Percentiles rank a stretch among this genome's conserved stretches.
These are phyloP conservation scores for Antedon bifida DNA, from an alignment of 35 echinoderm and acorn worm species.

Conservation along the genomic window DNA sequence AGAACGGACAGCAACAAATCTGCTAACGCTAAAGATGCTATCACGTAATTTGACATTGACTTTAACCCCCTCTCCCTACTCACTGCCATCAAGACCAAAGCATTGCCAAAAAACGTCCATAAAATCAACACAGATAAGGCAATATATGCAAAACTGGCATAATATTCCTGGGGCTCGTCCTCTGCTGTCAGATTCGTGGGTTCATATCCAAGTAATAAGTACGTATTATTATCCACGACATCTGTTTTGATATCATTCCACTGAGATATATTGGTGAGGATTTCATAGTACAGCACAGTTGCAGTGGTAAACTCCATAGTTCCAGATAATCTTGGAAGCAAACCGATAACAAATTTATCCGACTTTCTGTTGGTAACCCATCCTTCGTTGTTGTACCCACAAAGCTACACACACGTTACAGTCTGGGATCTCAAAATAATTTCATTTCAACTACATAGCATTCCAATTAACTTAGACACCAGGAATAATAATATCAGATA, in stretches of 20 bases:
- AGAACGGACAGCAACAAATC: slow-evolving; percentile 66
- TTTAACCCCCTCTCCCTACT: slow-evolving; percentile 75
- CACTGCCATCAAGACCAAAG: slow-evolving; percentile 88
- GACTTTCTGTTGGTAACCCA: neutral
- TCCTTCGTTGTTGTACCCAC: too few species aligned
- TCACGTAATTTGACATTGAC: slow-evolving; percentile 98
- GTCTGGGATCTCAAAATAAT: too few species aligned
- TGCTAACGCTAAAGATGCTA: slow-evolving; percentile 71
- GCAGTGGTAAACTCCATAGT: neutral
- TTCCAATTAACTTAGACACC: too few species aligned
- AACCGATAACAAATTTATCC: neutral
- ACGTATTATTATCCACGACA: neutral
- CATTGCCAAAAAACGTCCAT: slow-evolving; percentile 88
- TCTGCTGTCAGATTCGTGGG: neutral
- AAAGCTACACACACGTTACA: too few species aligned
- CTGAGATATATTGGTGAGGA: neutral
- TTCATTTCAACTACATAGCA: too few species aligned
- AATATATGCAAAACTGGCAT: slow-evolving; percentile 22
- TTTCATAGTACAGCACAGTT: neutral
- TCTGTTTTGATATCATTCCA: neutral
- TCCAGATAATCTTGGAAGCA: neutral
- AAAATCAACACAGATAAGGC: slow-evolving; percentile 55
- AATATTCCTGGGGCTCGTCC: neutral
- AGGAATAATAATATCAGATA: too few species aligned
- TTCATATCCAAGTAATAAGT: neutral